Conservation (phyloP, 2,888 invertebrate genomes). For the Anagyrus pseudococci region DNA sequence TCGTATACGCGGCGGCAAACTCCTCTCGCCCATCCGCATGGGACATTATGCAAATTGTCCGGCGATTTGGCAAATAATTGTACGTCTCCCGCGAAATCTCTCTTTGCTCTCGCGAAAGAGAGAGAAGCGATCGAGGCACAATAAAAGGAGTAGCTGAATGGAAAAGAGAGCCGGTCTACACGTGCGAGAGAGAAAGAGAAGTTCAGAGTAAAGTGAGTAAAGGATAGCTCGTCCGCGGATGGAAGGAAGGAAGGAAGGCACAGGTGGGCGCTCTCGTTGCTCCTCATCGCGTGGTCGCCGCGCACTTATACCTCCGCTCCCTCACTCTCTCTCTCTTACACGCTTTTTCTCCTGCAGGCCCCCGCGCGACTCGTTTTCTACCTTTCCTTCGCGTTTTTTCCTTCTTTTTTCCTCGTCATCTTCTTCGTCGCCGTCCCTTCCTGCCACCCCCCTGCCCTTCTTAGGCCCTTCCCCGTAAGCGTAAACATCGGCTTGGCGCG, state of each 20-base stretch:
- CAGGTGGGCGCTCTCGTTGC: too few relatives aligned
- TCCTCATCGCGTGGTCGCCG: background rate
- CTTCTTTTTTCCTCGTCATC: background rate
- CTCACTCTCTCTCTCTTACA: background rate
- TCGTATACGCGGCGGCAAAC: too few relatives aligned
- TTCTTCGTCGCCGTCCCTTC: background rate
- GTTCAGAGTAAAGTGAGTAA: too few relatives aligned
- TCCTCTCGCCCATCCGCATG: too few relatives aligned
- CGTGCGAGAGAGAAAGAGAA: too few relatives aligned
- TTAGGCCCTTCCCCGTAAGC: slow-evolving; percentile 5
- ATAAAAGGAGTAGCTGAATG: background rate
- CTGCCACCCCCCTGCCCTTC: background rate
- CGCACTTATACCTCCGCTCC: background rate
- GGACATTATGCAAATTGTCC: slow-evolving; percentile 13
- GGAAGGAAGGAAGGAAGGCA: too few relatives aligned
- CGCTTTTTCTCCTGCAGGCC: too few relatives aligned
- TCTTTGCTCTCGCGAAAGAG: background rate
- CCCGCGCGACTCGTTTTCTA: too few relatives aligned
- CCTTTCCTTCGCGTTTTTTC: background rate
- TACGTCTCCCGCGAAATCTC: slow-evolving; percentile 9
- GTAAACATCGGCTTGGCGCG: slow-evolving; percentile 34
- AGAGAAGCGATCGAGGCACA: background rate
- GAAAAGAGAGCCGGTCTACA: background rate
- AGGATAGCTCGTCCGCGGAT: too few relatives aligned
- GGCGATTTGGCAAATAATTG: slow-evolving; percentile 18